Evolutionary conservation across 1,140 invertebrate species (phyloP), one percentile per base, ranked within the genome.

Genomic region (Meloidogyne hapla): DNA sequence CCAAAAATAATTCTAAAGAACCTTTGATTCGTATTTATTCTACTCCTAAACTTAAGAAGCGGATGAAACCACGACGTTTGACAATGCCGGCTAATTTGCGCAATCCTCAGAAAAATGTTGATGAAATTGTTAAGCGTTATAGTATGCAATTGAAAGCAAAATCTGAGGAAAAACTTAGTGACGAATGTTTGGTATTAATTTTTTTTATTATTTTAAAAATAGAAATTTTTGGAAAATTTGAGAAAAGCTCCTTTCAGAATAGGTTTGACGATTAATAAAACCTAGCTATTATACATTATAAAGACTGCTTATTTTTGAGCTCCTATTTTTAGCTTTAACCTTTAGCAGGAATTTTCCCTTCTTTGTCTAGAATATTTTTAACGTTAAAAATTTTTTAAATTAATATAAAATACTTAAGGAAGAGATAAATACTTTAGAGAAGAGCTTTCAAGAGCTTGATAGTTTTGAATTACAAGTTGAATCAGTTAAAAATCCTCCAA

Each of bases 81-180:
- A 56, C 48, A n/a, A 56, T 56, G 48, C 48, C 48, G 6, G 4
- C 18, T n/a, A 56, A 56, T n/a, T 5, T 56, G 18, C 48, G 48
- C n/a, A 56, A 18, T 56, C 48, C 48, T 56, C n/a, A 21, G 48
- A 56, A 56, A 5, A 56, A n/a, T 56, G 48, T 56, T 6, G 48
- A 56, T 56, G 48, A 56, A n/a, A 56, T 56, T 56, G 48, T 56
- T 6, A 56, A 56, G n/a, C 48, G 48, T 56, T 56, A 56, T 56
- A 56, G 48, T 56, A 56, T 56, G 48, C 48, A 56, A n/a, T 56
- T 56, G 48, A 18, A 56, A 56, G 3, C 18, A 6, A 56, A 56
- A n/a, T 6, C 48, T 21, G 48, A 56, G 1, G 48, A 56, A 56
- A 56, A 56, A n/a, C 48, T 56, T 56, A 56, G 18, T 56, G 48